A percentile compares a stretch with the other conserved stretches of the same genome.
Evolutionary conservation across 2,888 invertebrate genomes (phyloP).

Genomic region (Gandaritis pyraliata): DNA sequence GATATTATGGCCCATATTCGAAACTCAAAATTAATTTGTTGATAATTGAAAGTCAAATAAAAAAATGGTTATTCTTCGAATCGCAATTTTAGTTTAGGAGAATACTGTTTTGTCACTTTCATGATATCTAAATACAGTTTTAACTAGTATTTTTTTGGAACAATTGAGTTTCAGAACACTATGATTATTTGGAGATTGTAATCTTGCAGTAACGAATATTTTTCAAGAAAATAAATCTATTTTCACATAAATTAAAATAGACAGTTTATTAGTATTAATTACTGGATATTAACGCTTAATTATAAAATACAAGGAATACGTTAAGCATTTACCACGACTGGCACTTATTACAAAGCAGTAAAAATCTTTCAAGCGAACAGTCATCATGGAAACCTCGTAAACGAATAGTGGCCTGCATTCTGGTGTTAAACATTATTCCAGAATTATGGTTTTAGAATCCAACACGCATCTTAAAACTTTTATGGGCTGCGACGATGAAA

Average conservation of each 20-base stretch:
- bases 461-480: slow-evolving; percentile 28
- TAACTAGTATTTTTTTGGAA: too few species aligned
- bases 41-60: too few species aligned
- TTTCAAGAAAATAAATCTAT: background rate
- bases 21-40: too few species aligned
- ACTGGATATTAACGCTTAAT: slow-evolving; percentile 8
- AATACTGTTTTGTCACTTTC: too few species aligned
- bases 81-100: too few species aligned
- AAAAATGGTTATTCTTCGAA: too few species aligned
- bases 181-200: too few species aligned
- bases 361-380: slow-evolving; percentile 63
- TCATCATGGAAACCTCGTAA: slow-evolving; percentile 52
- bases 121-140: too few species aligned
- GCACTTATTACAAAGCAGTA: slow-evolving; percentile 54
- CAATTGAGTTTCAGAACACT: too few species aligned
- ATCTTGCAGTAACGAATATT: too few species aligned
- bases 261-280: background rate
- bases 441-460: slow-evolving; percentile 23
- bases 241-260: background rate
- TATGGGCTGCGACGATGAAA: slow-evolving; percentile 46
- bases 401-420: slow-evolving; percentile 20
- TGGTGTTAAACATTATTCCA: slow-evolving; percentile 30
- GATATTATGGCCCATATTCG: too few species aligned
- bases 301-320: slow-evolving; percentile 30
- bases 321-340: slow-evolving; percentile 41